Evolutionary conservation across 2,797 vertebrate genomes (phyloP), one percentile per base, ranked within the genome.

Genomic region (Tauraco hartlaubi): DNA sequence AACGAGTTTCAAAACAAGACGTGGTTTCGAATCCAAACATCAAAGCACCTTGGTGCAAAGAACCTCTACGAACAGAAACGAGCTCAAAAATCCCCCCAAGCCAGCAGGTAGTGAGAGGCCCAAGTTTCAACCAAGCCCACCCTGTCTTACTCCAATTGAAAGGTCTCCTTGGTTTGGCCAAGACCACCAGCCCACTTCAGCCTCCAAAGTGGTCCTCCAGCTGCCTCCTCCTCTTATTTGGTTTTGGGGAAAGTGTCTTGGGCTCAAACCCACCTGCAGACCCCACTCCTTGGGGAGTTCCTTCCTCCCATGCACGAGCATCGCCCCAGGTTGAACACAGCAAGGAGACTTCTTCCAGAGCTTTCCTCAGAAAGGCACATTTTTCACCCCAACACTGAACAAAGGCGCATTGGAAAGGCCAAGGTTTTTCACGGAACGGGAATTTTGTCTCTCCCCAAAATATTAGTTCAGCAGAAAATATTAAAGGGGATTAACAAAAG

Each of bases 1-100:
- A 72, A 62, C 19, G 19, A 85, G 69, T 69, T 81, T 72, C 73
- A 81, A 90, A 96, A 88, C 76, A 88, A 86, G 85, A 37, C 16
- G 0, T 0, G 0, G 26, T 81, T 90, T 90, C 35, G 66, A 86
- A 96, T 54, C 43, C 79, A 93, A 95, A 86, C 51, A 56, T 39
- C 44, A 62, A 58, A 81, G 77, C 0, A 7, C 25, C 29, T 75
- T 2, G 3, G 18, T 93, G 52, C 46, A 71, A 49, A 9, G 77
- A 74, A 56, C 18, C 52, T 89, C 51, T 11, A 6, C 0, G 0
- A 18, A 39, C 0, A 4, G 63, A 82, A 89, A 66, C 1, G 5
- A 82, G 81, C 25, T 37, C 28, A n/a, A 46, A 68, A 88, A 68
- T 19, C 22, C 46, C 49, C 22, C 25, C 15, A 6, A 20, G 62